Conservation (phyloP, 2,888 invertebrate species). For the Carabus problematicus region DNA sequence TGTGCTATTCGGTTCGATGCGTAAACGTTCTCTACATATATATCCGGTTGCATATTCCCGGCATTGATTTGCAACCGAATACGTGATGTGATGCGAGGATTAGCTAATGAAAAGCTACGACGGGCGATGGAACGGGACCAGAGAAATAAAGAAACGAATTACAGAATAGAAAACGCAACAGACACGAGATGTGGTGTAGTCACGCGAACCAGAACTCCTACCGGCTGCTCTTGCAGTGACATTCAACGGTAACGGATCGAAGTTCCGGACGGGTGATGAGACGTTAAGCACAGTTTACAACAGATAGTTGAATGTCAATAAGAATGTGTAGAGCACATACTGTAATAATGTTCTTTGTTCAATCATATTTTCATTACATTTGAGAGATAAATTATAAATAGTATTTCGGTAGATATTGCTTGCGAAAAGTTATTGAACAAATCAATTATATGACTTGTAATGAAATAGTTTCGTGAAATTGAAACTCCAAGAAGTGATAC, state of each 20-base stretch:
- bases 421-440: too few relatives aligned
- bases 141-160: background rate
- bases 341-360: background rate
- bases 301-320: background rate
- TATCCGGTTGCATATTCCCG: conserved; percentile 30
- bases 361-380: background rate
- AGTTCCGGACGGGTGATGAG: background rate
- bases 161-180: background rate
- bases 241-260: background rate
- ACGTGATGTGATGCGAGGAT: background rate
- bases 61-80: conserved; percentile 16
- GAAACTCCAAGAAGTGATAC: too few relatives aligned
- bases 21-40: too few relatives aligned
- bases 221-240: background rate
- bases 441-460: too few relatives aligned
- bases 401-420: too few relatives aligned
- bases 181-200: background rate
- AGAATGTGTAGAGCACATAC: background rate
- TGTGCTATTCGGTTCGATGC: background rate
- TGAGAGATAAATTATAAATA: background rate
- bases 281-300: conserved; percentile 2
- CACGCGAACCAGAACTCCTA: background rate
- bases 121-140: background rate
- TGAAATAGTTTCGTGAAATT: too few relatives aligned
- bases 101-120: background rate